Base-by-base conservation (phyloP, 2,113 vertebrate species). In the Prolemur simus region DNA sequence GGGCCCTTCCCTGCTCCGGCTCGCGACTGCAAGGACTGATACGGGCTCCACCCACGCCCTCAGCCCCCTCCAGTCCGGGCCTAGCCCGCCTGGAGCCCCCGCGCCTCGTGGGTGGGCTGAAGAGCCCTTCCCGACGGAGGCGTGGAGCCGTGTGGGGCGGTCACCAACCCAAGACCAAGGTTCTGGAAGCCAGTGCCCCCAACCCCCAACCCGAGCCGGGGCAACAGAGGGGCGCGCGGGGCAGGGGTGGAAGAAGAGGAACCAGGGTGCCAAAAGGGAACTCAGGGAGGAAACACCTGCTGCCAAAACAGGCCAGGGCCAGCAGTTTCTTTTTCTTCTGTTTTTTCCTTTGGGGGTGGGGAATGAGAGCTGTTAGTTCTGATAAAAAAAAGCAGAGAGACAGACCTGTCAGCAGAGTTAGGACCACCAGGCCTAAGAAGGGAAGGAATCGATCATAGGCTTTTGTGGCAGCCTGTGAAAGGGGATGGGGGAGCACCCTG, bases 201-300 rank as follows among this genome's bases (percentile, higher is more conserved):
- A 21, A 21, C 47, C 37, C n/a, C 25, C 14, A 60, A 29, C 39
- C 14, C 23, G 20, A 27, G 17, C 76, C 60, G 71, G 60, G 37
- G 14, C 52, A 54, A 34, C 12, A 8, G 47, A 6, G 29, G 29
- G 21, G 68, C 5, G 0, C 15, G 21, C 12, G 32, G 64, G 8
- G 21, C 76, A 27, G 29, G 54, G 84, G 47, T 20, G 60, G 42
- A 29, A 85, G 47, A 92, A 93, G 60, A 45, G 69, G 63, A 66
- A 64, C 60, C 32, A 7, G n/a, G 64, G 58, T 21, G 69, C 52
- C 89, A 69, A 71, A 89, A 76, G 32, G 34, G 85, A 89, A 90
- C 66, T 34, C 25, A 25, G 34, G 18, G 56, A 94, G 91, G 94
- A 91, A 96, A 87, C 96, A 96, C 93, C 78, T 96, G 97, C 76